Evolutionary conservation across 1,140 invertebrate genomes (phyloP).

Genomic region (Heterodera carotae): DNA sequence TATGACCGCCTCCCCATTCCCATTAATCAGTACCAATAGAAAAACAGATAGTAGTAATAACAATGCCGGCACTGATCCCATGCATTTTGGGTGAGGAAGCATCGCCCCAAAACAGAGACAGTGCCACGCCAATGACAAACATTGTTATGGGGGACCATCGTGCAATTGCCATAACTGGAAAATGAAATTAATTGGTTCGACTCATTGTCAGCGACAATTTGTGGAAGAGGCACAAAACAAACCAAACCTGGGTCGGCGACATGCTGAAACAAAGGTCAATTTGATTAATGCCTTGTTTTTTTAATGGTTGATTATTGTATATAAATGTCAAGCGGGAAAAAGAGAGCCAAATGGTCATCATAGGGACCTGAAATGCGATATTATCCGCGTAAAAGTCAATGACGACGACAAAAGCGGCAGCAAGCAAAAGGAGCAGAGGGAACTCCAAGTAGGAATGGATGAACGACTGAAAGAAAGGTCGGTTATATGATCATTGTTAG

Average conservation of each 20-base stretch:
- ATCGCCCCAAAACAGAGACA: slow-evolving; percentile 59
- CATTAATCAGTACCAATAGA: slow-evolving; percentile 60
- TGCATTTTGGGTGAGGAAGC: slow-evolving; percentile 58
- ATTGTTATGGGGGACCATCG: slow-evolving; percentile 64
- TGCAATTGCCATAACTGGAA: slow-evolving; percentile 60
- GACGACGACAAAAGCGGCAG: slow-evolving; percentile 67
- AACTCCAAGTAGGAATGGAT: slow-evolving; percentile 65
- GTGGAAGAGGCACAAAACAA: slow-evolving; percentile 40
- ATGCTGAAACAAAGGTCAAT: slow-evolving; percentile 10
- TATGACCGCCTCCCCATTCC: background rate
- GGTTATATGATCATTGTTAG: no score
- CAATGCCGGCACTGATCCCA: slow-evolving; percentile 67
- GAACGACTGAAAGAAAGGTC: slow-evolving; percentile 38
- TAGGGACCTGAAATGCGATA: slow-evolving; percentile 62
- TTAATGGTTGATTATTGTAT: no score
- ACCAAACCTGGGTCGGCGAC: slow-evolving; percentile 20
- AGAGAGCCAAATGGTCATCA: background rate
- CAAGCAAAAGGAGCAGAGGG: slow-evolving; percentile 66
- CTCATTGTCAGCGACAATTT: slow-evolving; percentile 26
- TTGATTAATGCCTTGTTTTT: no score
- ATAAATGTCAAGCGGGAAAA: slow-evolving; percentile 11
- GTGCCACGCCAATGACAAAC: slow-evolving; percentile 54
- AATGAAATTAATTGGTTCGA: background rate
- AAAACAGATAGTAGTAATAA: slow-evolving; percentile 67
- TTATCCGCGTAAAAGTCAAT: slow-evolving; percentile 69